These are phyloP conservation scores for Hylyphantes graminicola DNA, from an alignment of 1,140 invertebrate species.

Conservation along the genomic window DNA sequence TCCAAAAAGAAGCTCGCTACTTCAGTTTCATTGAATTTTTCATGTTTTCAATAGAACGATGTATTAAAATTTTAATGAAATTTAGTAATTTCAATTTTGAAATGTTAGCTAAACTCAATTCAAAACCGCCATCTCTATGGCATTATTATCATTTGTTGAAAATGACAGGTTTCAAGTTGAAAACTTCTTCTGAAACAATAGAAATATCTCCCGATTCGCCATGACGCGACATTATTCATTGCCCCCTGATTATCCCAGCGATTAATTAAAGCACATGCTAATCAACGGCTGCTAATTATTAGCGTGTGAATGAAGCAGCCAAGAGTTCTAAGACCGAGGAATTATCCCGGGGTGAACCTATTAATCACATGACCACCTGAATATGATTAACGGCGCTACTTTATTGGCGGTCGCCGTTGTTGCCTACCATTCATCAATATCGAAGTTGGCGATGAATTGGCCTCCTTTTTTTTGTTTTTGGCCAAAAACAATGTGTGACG, in stretches of 20 bases:
- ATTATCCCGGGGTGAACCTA: conserved; percentile 16
- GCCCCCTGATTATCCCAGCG: conserved; percentile 22
- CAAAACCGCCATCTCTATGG: too few relatives aligned
- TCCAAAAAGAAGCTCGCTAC: too few relatives aligned
- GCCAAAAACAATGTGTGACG: conserved; percentile 14
- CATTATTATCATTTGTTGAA: too few relatives aligned
- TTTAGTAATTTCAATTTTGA: too few relatives aligned
- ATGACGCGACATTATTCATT: background rate
- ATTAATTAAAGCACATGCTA: conserved; percentile 48
- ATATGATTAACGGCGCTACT: conserved; percentile 54
- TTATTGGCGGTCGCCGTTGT: conserved; percentile 51
- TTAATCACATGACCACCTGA: conserved; percentile 59
- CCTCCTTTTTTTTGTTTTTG: background rate
- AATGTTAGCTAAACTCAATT: too few relatives aligned
- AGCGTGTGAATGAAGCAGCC: background rate
- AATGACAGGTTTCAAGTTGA: too few relatives aligned
- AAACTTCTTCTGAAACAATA: too few relatives aligned
- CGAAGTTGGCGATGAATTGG: conserved; percentile 31
- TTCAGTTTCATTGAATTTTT: too few relatives aligned
- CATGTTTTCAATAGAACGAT: too few relatives aligned
- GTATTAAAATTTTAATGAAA: too few relatives aligned
- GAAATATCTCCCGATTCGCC: background rate
- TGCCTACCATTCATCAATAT: conserved; percentile 43
- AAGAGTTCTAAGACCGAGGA: conserved; percentile 29
- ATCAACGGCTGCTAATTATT: conserved; percentile 60